Conservation (phyloP, 1,140 invertebrate species). For the Apolygus lucorum region DNA sequence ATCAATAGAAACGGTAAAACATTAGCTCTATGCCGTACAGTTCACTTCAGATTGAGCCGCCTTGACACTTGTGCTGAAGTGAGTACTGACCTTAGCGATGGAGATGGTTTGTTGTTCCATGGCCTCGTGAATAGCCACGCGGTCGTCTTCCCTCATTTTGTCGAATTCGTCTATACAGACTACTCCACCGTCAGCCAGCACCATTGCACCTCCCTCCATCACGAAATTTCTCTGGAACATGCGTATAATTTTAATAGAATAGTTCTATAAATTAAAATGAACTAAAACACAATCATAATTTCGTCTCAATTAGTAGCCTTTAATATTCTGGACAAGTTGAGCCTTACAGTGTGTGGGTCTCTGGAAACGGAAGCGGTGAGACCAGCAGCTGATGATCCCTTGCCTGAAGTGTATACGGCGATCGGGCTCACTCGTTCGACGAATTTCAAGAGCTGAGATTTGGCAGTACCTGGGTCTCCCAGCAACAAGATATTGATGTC, state of each 20-base stretch:
- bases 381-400: constrained; percentile 97
- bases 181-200: constrained; percentile 96
- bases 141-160: constrained; percentile 99
- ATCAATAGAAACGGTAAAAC: no score
- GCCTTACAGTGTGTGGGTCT: constrained; percentile 78
- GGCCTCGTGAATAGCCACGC: constrained; percentile 98
- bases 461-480: constrained; percentile 98
- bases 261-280: no score
- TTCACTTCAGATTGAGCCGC: no score
- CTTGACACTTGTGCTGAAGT: background rate
- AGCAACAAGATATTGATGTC: constrained; percentile 94
- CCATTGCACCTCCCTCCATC: constrained; percentile 99
- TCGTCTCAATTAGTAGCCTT: no score
- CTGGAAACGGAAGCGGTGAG: constrained; percentile 94
- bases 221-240: constrained; percentile 82
- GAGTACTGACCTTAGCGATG: constrained; percentile 81
- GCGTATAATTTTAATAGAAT: no score
- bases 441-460: constrained; percentile 96
- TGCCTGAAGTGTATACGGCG: constrained; percentile 96
- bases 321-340: constrained; percentile 15
- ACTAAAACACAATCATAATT: no score
- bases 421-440: constrained; percentile 94
- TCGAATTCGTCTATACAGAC: constrained; percentile 99
- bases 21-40: no score
- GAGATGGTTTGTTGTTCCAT: constrained; percentile 99